Percentiles rank a stretch among this genome's conserved stretches.
Conservation (phyloP, 2,888 invertebrate genomes). For the Torymus auratus region DNA sequence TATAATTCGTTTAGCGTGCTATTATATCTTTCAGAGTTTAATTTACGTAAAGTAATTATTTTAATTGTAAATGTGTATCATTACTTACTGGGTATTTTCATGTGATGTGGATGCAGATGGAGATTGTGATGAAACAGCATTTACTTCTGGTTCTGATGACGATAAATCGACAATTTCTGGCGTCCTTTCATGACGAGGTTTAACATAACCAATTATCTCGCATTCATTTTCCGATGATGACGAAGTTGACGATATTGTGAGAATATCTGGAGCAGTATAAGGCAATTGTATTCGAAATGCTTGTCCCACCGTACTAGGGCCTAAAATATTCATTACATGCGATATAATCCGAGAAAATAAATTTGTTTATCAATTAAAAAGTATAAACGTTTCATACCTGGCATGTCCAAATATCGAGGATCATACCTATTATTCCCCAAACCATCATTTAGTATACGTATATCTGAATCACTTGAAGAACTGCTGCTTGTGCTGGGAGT, state of each 20-base stretch:
- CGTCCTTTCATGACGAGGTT: conserved; percentile 82
- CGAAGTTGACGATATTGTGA: conserved; percentile 69
- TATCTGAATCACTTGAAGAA: conserved; percentile 68
- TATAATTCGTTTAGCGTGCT: no score
- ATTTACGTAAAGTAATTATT: background rate
- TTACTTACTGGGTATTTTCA: conserved; percentile 42
- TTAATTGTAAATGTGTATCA: background rate
- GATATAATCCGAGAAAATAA: background rate
- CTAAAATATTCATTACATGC: conserved; percentile 55
- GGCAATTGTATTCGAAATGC: conserved; percentile 62
- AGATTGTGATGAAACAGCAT: background rate
- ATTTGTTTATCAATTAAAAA: background rate
- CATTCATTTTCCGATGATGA: conserved; percentile 79
- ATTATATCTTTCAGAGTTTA: background rate
- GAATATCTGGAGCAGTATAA: conserved; percentile 64
- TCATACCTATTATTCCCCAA: conserved; percentile 52
- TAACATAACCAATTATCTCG: conserved; percentile 82
- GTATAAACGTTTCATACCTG: conserved; percentile 61
- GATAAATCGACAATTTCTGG: conserved; percentile 82
- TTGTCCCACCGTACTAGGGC: conserved; percentile 69
- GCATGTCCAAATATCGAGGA: conserved; percentile 59
- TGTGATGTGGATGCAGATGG: background rate
- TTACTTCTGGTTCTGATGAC: conserved; percentile 79
- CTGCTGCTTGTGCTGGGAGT: conserved; percentile 63
- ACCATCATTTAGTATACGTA: conserved; percentile 67